Base-by-base conservation (phyloP, 2,797 vertebrate genomes). In the Tarsius wallacei region DNA sequence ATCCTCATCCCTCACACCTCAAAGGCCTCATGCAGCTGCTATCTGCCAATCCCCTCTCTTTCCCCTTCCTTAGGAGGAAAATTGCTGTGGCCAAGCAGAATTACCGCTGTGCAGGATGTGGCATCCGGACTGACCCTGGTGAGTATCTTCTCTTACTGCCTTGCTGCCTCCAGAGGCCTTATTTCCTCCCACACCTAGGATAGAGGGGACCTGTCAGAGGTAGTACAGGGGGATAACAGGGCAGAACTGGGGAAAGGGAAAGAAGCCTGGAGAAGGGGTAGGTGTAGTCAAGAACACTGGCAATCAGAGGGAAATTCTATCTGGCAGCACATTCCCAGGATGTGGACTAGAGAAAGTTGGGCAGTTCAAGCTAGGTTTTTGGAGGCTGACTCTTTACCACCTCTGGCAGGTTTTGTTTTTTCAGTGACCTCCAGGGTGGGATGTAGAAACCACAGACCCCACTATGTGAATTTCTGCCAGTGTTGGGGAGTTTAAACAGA, bases 21-120 rank as follows among this genome's bases (percentile, higher is more conserved):
- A 11, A 15, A 31, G 31, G 17, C 80, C 17, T 64, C 26, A 4
- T 24, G 28, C 4, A 36, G 77, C 83, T 68, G 61, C 3, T 66
- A 1, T 59, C 47, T 87, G 51, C 53, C 93, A 95, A 83, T 59
- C 26, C 0, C 5, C 64, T 63, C 51, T 93, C 97, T 24, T 80
- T 63, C 17, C 2, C 33, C 59, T 96, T 96, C 83, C 31, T 87
- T 97, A 99, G 99, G 99, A 99, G 99, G 98, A 99, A 99, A 96
- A 99, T 99, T 53, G 98, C 99, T 0, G 99, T 99, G 71, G 99
- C 99, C 31, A 99, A 99, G 98, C 99, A 99, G 98, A 99, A 99
- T 98, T 99, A 99, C 97, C 99, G 99, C 80, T 99, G 99, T 80
- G 99, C 99, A 1, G 99, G 99, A 22, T 99, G 99, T 92, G 99